Base-by-base conservation (phyloP, 2,888 invertebrate species). In the Neocrepidodera transversa region DNA sequence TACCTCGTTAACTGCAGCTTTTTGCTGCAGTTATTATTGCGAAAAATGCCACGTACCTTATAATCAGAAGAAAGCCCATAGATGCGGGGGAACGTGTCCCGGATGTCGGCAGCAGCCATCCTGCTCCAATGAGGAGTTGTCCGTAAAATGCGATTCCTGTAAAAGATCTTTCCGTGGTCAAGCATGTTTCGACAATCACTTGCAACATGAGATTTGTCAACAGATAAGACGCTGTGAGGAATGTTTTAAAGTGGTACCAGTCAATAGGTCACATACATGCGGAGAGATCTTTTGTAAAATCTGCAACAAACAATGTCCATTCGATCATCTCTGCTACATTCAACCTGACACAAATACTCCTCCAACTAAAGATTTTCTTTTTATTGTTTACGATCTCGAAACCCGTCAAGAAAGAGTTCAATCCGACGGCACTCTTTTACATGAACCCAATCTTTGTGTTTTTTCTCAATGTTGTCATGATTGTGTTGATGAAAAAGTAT, bases 401-500 rank as follows among this genome's bases (percentile, higher is more conserved):
- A 66, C 63, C 0, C 53, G 48, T 2, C 64, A 67, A 30, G 60
- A 65, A 38, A 58, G 38, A 35, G 35, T 43, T 3, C 3, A 18
- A n/a, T 7, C n/a, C 8, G 52, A 57, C 5, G 54, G 50, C 7
- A 35, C 54, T 7, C 18, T 36, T 7, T 1, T 57, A 16, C 64
- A 67, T 40, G 57, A 58, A 30, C 64, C 66, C 0, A 68, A 67
- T 47, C 35, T 65, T 8, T 67, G 66, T 56, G 66, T 65, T 1
- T 42, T 50, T 35, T 18, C 23, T 17, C 47, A 59, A 11, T 17
- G 17, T 20, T 62, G 62, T 47, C n/a, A 45, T 26, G 28, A 2
- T 26, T 58, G 58, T 13, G 13, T 8, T 8, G 28, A 28, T 28
- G 28, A 28, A 28, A 28, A 16, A 23, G 7, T 17, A 43, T 23